Evolutionary conservation across 2,113 vertebrate genomes (phyloP), one percentile per base, ranked within the genome.

Genomic region (Carassius auratus): DNA sequence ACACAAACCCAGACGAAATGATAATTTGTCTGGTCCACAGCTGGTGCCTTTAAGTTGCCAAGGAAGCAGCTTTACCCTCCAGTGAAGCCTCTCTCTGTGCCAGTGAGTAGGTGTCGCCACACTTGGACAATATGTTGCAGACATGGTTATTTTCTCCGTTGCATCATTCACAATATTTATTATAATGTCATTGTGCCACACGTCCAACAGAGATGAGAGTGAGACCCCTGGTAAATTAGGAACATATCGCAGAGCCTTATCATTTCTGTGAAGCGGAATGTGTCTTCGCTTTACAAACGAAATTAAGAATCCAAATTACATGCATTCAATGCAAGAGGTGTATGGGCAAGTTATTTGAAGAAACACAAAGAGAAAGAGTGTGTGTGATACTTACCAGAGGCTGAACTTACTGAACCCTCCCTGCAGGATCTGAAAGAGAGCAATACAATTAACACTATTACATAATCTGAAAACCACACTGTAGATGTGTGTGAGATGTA

Each of bases 121-220:
- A 52, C 77, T 12, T 68, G 74, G 50, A 74, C 68, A 66, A 64
- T 75, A 55, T 64, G 21, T 59, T 13, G 61, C 59, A 48, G 85
- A 69, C n/a, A 59, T n/a, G 26, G 77, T 17, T 78, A 89, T 85
- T 89, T 85, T 83, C 66, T 87, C 76, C 9, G 73, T 83, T 79
- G 88, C 88, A 57, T 89, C 83, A 79, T 85, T 85, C 64, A 89
- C 59, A 9, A 85, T 76, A 78, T 86, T 48, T 69, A 82, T 62
- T 57, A 89, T 86, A 57, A 89, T 55, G 73, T 89, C 87, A 57
- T 52, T 85, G 76, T 89, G 85, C 87, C 87, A 89, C 14, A 78
- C 83, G 21, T 77, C 83, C 85, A 89, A 78, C 17, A 89, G 62
- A 64, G 85, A 86, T 4, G 87, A 89, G 76, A 89, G 87, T 4